Conservation (phyloP, 1,140 invertebrate species). For the Drosophila lowei region DNA sequence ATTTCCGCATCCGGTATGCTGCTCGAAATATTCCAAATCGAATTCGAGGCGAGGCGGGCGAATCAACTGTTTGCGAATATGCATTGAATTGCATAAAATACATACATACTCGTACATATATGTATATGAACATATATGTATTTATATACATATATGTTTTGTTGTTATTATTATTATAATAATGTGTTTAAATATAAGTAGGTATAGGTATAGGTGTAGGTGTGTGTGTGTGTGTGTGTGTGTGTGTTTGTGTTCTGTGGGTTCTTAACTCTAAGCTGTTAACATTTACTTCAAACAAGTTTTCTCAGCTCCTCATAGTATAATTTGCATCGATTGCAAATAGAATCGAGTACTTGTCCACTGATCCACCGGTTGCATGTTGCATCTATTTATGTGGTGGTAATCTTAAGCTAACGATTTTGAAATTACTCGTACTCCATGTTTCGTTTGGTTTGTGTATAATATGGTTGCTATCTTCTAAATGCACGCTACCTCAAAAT, state of each 20-base stretch:
- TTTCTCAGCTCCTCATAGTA: constrained; percentile 27
- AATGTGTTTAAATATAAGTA: constrained; percentile 16
- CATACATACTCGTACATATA: constrained; percentile 11
- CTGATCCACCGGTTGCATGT: constrained; percentile 7
- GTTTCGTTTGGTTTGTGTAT: constrained; percentile 18
- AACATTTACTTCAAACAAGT: constrained; percentile 40
- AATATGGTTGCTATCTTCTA: constrained; percentile 44
- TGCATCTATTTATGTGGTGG: constrained; percentile 35
- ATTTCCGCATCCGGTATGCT: not conserved
- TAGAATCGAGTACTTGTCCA: constrained; percentile 13
- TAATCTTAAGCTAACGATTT: constrained; percentile 13
- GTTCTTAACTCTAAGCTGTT: constrained; percentile 46
- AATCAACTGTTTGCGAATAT: constrained; percentile 35
- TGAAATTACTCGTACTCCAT: constrained; percentile 35
- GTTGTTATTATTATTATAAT: constrained; percentile 52
- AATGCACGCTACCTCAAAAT: constrained; percentile 77
- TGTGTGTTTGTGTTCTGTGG: constrained; percentile 22
- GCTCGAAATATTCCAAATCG: not conserved
- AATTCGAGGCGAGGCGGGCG: constrained; percentile 14
- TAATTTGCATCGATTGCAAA: constrained; percentile 11
- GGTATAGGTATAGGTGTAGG: not conserved
- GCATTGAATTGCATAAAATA: constrained; percentile 43
- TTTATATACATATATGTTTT: constrained; percentile 33
- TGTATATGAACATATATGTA: constrained; percentile 24
- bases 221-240: constrained; percentile 25